Base-by-base conservation (phyloP, 2,113 vertebrate genomes). In the Pao palembangensis region DNA sequence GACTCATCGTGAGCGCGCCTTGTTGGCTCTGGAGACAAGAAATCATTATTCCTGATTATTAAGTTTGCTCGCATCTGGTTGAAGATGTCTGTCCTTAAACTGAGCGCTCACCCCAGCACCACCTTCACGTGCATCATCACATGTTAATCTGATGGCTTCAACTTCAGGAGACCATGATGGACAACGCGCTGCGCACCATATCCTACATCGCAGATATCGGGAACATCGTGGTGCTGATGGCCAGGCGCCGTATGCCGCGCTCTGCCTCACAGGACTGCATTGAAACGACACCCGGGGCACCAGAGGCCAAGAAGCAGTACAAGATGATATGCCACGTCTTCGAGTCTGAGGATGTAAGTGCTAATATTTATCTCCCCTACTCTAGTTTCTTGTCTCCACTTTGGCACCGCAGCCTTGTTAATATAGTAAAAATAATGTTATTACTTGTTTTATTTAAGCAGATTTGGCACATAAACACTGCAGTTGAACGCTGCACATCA, bases 311-410 rank as follows among this genome's bases (percentile, higher is more conserved):
- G 91, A 98, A 98, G 71, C 97, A 99, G 85, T 99, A 98, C 85
- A 98, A 99, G 88, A 99, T 99, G 97, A 95, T 98, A 67, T 99
- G 97, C 85, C 97, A 99, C 0, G 97, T 98, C 79, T 99, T 98
- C 17, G 97, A 99, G 74, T 99, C 97, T 0, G 97, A 99, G 82
- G 97, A 99, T 42, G 97, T 99, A 86, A 96, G 96, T 94, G 25
- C 25, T 28, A 28, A 28, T 28, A 28, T 28, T 28, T 28, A 28
- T 28, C 25, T 28, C 25, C 25, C 5, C 25, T 4, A 28, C 25
- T 28, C 25, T 28, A 7, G 5, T 28, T 28, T 4, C 3, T 4
- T 3, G 25, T 28, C 25, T 28, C 25, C 25, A 28, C 25, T 28
- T 28, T 28, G 6, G 25, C 5, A 28, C 3, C 4, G 25, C 25